These are phyloP conservation scores for Leptinotarsa undecemlineata DNA, from an alignment of 1,140 invertebrate genomes.

Conservation along the genomic window DNA sequence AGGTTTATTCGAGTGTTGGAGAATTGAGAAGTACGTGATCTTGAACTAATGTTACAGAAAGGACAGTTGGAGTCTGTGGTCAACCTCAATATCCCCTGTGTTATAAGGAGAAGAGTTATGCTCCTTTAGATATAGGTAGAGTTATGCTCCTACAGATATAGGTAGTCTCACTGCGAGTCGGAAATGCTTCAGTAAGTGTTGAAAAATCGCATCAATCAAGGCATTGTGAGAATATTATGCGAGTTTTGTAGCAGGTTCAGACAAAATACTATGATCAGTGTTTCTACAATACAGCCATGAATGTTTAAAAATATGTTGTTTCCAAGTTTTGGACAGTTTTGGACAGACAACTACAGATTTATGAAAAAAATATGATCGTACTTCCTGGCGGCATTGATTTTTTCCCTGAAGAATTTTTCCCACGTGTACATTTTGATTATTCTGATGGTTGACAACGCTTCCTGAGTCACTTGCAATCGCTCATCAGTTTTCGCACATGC, in stretches of 20 bases:
- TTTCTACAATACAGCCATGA: neutral
- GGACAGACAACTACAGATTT: neutral
- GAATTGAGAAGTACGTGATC: too few species aligned
- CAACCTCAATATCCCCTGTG: too few species aligned
- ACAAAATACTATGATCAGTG: too few species aligned
- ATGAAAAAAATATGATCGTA: constrained; percentile 3
- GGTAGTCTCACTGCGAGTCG: too few species aligned
- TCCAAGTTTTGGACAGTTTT: neutral
- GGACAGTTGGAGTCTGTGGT: too few species aligned
- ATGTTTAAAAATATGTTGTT: neutral
- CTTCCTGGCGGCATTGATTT: constrained; percentile 57
- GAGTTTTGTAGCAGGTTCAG: too few species aligned
- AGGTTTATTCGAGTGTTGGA: too few species aligned
- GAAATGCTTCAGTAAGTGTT: neutral
- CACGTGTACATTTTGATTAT: constrained; percentile 90
- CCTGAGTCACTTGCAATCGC: constrained; percentile 81
- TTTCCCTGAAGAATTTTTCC: constrained; percentile 76
- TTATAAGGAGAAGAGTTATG: too few species aligned
- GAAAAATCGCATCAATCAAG: neutral
- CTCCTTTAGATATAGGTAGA: too few species aligned
- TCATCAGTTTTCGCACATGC: constrained; percentile 68
- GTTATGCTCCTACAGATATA: too few species aligned
- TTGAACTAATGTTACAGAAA: too few species aligned
- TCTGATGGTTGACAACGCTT: constrained; percentile 79
- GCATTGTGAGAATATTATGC: too few species aligned